Percentiles rank a stretch among this genome's conserved stretches.
Conservation (phyloP, 2,113 vertebrate species). For the Synodontis membranacea region DNA sequence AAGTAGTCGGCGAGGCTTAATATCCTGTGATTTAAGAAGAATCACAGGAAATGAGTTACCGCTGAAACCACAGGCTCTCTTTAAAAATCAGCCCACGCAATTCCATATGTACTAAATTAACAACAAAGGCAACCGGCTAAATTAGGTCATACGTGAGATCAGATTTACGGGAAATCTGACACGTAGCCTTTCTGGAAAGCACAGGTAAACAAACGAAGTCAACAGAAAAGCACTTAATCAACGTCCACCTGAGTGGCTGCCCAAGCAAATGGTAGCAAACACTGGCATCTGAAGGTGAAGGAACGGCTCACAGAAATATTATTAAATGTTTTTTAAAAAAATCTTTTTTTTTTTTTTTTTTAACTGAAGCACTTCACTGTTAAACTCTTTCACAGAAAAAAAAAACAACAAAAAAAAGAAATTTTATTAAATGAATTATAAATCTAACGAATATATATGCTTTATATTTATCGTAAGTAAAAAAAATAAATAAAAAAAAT, state of each 20-base stretch:
- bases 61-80: neutral
- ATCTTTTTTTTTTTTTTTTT: too few relatives aligned
- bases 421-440: too few relatives aligned
- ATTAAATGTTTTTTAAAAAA: neutral
- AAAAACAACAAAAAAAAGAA: too few relatives aligned
- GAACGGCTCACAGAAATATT: neutral
- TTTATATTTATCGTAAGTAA: neutral
- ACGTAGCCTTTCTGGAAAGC: neutral
- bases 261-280: neutral
- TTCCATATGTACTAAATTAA: neutral
- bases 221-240: neutral
- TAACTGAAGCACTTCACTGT: neutral
- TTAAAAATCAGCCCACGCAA: neutral
- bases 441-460: too few relatives aligned
- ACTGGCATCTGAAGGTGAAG: neutral
- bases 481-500: neutral
- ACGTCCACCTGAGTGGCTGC: neutral
- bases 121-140: neutral
- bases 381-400: neutral
- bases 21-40: neutral
- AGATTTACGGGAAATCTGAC: neutral
- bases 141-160: neutral
- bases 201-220: too few relatives aligned
- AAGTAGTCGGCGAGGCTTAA: neutral
- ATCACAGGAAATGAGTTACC: conserved; percentile 14